These are phyloP conservation scores for Margarornis squamiger DNA, from an alignment of 2,797 vertebrate genomes.

Conservation along the genomic window DNA sequence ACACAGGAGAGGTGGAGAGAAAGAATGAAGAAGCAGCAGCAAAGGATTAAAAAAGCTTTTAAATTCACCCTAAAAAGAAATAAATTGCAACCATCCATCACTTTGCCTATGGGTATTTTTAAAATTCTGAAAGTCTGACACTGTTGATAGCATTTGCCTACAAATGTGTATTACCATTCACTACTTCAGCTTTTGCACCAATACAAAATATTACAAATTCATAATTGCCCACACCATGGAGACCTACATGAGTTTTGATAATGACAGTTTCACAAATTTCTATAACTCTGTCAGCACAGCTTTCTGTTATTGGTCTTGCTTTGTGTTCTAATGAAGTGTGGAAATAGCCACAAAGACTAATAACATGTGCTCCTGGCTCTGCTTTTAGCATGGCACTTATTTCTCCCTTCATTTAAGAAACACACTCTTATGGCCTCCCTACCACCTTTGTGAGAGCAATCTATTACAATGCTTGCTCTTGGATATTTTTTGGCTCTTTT, in stretches of 20 bases:
- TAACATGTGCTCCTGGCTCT: not conserved
- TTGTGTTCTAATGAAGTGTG: not conserved
- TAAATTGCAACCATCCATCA: not conserved
- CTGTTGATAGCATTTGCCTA: not conserved
- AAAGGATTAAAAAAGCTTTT: not conserved
- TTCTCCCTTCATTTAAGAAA: not conserved
- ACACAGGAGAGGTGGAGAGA: not conserved
- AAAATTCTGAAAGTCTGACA: not conserved
- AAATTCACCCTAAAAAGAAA: not conserved
- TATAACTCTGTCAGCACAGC: not conserved
- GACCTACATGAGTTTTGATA: not conserved
- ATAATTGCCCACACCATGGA: not conserved
- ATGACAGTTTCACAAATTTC: not conserved
- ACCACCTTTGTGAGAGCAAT: not conserved
- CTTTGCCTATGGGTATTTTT: not conserved
- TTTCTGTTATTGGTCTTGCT: not conserved
- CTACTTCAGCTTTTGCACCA: not conserved
- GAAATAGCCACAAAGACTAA: not conserved
- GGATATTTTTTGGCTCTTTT: not conserved
- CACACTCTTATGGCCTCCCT: not conserved
- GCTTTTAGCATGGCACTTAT: not conserved
- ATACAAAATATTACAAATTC: not conserved
- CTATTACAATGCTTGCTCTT: not conserved
- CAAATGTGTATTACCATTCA: not conserved
- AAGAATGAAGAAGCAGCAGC: not conserved